Conservation (phyloP, 2,797 vertebrate species). For the Gephyroberyx darwinii region DNA sequence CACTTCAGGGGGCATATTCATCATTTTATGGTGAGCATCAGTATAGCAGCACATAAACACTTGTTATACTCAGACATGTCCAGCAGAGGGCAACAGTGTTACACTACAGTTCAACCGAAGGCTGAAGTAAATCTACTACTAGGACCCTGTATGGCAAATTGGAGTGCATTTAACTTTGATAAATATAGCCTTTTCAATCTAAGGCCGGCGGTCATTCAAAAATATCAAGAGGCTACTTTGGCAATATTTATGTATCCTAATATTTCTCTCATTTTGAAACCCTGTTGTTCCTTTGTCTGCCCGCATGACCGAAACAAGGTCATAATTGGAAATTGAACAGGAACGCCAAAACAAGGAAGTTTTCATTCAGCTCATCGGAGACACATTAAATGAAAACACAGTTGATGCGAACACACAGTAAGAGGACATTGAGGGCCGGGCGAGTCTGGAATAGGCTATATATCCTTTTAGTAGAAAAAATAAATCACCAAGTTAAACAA, state of each 20-base stretch:
- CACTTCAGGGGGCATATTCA: constrained; percentile 52
- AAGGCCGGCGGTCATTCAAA: constrained; percentile 54
- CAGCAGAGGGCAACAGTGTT: constrained; percentile 75
- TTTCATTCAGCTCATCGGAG: constrained; percentile 75
- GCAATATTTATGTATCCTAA: constrained; percentile 72
- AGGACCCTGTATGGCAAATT: constrained; percentile 57
- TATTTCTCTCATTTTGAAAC: constrained; percentile 69
- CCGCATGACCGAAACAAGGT: constrained; percentile 66
- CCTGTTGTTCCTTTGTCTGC: constrained; percentile 65
- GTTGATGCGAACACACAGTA: constrained; percentile 73
- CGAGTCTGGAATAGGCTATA: constrained; percentile 74
- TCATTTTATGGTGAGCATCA: constrained; percentile 29
- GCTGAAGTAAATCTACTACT: constrained; percentile 41
- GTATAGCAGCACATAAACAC: constrained; percentile 32
- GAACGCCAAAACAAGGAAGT: constrained; percentile 72
- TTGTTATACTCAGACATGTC: constrained; percentile 43
- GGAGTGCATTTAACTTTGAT: constrained; percentile 72
- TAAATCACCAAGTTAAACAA: constrained; percentile 84
- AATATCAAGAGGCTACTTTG: constrained; percentile 66
- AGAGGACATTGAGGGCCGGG: constrained; percentile 69
- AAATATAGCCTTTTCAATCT: constrained; percentile 74
- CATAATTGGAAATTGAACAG: constrained; percentile 72
- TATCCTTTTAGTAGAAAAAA: constrained; percentile 78
- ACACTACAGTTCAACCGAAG: constrained; percentile 33
- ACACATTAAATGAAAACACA: constrained; percentile 80